Evolutionary conservation across 2,113 vertebrate species (phyloP), one percentile per base, ranked within the genome.

Genomic region (Colaptes auratus): DNA sequence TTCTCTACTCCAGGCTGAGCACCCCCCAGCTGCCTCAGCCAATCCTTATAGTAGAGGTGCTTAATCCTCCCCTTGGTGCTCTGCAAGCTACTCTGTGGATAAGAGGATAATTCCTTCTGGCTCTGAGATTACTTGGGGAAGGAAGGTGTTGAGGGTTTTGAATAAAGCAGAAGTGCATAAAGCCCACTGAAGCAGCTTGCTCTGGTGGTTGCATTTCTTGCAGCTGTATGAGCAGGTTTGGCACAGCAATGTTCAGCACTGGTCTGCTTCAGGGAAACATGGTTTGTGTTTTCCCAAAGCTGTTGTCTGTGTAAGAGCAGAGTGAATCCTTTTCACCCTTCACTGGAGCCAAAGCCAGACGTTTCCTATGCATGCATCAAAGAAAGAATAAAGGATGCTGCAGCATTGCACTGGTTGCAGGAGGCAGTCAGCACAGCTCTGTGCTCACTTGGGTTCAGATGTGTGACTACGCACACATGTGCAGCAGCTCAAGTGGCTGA

Each of bases 31-130:
- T 52, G 23, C 50, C 50, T 52, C 50, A 52, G 50, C 50, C 50
- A 25, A 23, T 52, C 50, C 50, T 24, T 7, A 13, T 25, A 52
- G 50, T 24, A 52, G 50, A 52, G 50, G 50, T 52, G 50, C 50
- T 52, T 80, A 82, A 90, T 93, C 67, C 63, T 66, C n/a, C 31
- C 8, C 28, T 74, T 2, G 1, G 28, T 55, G 31, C 48, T 82
- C 77, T 80, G 33, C 70, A 50, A 61, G 44, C 20, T 52, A 10
- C 25, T 80, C 61, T 61, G 0, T 44, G 63, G n/a, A 14, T 88
- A 71, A 90, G 53, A 86, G 36, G 53, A 56, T 92, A 65, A 67
- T 74, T 91, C 21, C n/a, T 66, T 71, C 58, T 80, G 64, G 27
- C 76, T 89, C 81, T 77, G 46, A 56, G 64, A 56, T 76, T 84